Evolutionary conservation across 1,140 invertebrate genomes (phyloP), one percentile per base, ranked within the genome.

Genomic region (Oedothorax gibbosus): DNA sequence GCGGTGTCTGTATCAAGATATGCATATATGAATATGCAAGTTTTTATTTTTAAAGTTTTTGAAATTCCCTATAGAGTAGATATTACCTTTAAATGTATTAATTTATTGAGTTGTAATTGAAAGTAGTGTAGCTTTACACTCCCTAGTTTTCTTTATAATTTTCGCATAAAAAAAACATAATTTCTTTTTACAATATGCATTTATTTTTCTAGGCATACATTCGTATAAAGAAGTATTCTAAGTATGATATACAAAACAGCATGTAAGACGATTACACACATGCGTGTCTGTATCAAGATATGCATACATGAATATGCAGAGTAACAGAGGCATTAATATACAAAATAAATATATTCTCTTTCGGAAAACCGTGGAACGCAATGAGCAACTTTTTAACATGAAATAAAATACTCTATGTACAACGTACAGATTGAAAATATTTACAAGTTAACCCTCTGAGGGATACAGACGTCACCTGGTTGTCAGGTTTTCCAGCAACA

Each of bases 151-250:
- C n/a, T n/a, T n/a, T n/a, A 35, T 35, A 35, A 35, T 2, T 35
- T 35, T 35, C 35, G 1, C 35, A 65, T 2, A 78, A 53, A 50
- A 21, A 68, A 66, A 60, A 18, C 8, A 14, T 5, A 0, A 53
- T 5, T 0, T 57, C n/a, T 6, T 64, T 72, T 82, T 73, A n/a
- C 11, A 73, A 73, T 82, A 12, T 35, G 53, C 21, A 62, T 82
- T 64, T 82, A 64, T 82, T 35, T 64, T 65, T 82, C 11, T 82
- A 21, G 73, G 65, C 57, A 21, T 65, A 73, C 73, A 82, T 82
- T n/a, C 80, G 60, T 82, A 82, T 71, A 82, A 82, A 82, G 80
- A 73, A 82, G 57, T 82, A 64, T 71, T 73, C 72, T 71, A 82
- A 64, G 54, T 57, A 82, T 71, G 35, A 73, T 73, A 71, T 82